These are phyloP conservation scores for Danio choprae DNA, from an alignment of 2,797 vertebrate species.

Conservation along the genomic window DNA sequence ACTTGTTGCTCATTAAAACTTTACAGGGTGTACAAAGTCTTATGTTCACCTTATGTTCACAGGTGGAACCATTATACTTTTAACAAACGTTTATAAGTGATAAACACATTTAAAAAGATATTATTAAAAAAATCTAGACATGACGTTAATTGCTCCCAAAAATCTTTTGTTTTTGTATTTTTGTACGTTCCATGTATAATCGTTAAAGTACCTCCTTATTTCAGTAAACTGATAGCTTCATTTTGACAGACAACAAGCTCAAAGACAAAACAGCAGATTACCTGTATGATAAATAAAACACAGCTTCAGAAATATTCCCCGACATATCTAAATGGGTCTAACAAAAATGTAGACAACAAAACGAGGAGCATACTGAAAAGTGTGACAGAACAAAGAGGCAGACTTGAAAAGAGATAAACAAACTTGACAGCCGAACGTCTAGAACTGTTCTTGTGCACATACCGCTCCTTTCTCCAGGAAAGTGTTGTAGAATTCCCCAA, in stretches of 20 bases:
- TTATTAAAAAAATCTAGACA: too few relatives aligned
- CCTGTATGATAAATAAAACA: slow-evolving; percentile 35
- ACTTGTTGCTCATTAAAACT: too few relatives aligned
- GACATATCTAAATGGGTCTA: slow-evolving; percentile 2
- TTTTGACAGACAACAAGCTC: neutral
- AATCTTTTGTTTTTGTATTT: neutral
- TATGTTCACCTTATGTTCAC: too few relatives aligned
- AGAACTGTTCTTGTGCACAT: slow-evolving; percentile 62
- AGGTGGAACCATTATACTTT: too few relatives aligned
- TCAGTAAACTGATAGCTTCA: neutral
- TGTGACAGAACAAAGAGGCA: slow-evolving; percentile 38
- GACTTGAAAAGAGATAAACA: slow-evolving; percentile 29
- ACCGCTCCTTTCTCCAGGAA: slow-evolving; percentile 92
- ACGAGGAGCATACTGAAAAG: neutral
- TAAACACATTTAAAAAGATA: too few relatives aligned
- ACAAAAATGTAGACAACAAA: slow-evolving; percentile 17
- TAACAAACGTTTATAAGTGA: too few relatives aligned
- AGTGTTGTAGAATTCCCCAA: slow-evolving; percentile 87
- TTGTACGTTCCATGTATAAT: neutral
- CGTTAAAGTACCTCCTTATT: neutral
- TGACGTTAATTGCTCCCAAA: too few relatives aligned
- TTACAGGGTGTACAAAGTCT: too few relatives aligned
- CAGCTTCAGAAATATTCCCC: neutral
- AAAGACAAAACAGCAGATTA: neutral
- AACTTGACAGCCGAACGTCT: slow-evolving; percentile 7